phyloP scores from a whole-genome alignment of 1,140 invertebrate species.

The Saccostrea glomerata region DNA sequence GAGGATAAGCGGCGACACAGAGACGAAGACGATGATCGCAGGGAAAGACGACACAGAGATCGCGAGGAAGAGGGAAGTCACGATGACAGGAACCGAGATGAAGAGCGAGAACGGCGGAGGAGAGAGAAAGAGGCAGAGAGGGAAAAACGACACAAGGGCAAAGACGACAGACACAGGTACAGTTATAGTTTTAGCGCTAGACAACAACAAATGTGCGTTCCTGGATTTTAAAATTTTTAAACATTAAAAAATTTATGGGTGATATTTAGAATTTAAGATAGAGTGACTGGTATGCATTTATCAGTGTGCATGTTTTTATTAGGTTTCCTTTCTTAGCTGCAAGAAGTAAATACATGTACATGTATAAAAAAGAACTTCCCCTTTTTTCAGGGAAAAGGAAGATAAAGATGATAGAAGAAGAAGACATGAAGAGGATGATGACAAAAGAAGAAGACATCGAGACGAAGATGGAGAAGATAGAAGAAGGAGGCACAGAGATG shows the following conservation, averaged over 20 bases:
- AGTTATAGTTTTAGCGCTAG: background rate
- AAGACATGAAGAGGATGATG: slow-evolving; percentile 25
- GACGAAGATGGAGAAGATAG: slow-evolving; percentile 23
- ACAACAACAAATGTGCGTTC: no score
- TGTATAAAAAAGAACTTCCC: no score
- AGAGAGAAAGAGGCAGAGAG: slow-evolving; percentile 48
- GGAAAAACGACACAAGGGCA: slow-evolving; percentile 51
- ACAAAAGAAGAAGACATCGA: background rate
- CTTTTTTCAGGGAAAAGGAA: background rate
- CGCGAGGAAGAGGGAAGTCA: slow-evolving; percentile 37
- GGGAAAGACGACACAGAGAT: slow-evolving; percentile 8
- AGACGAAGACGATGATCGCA: slow-evolving; percentile 53
- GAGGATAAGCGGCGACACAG: slow-evolving; percentile 44
- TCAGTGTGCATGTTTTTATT: no score
- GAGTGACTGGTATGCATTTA: no score
- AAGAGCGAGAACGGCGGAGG: background rate
- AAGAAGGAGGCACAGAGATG: slow-evolving; percentile 35
- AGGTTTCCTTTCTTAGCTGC: no score
- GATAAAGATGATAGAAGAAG: slow-evolving; percentile 31
- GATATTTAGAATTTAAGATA: no score
- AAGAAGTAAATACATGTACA: no score
- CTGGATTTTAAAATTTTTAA: no score
- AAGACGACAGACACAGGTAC: slow-evolving; percentile 42
- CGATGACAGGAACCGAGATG: slow-evolving; percentile 34
- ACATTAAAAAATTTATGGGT: no score